Conservation (phyloP, 2,888 invertebrate species). For the Sesamia inferens region DNA sequence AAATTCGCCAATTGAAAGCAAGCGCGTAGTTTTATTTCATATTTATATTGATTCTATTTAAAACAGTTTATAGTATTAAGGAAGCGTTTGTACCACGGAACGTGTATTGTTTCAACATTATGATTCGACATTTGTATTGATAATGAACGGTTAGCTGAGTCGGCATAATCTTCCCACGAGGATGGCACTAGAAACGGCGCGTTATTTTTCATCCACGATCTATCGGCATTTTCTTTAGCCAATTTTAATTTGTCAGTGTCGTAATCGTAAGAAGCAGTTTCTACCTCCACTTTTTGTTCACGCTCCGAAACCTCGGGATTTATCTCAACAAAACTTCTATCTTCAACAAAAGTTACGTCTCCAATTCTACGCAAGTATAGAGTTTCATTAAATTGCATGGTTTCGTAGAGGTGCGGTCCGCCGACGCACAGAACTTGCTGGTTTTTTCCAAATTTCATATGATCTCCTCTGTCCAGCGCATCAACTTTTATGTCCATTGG, state of each 20-base stretch:
- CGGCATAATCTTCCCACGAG: conserved; percentile 72
- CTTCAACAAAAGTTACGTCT: conserved; percentile 36
- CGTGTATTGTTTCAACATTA: conserved; percentile 63
- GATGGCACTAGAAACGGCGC: conserved; percentile 72
- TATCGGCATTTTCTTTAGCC: conserved; percentile 31
- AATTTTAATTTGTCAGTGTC: conserved; percentile 36
- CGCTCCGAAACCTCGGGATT: conserved; percentile 71
- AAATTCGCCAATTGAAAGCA: conserved; percentile 85
- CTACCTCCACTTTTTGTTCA: conserved; percentile 57
- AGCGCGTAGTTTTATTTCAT: conserved; percentile 76
- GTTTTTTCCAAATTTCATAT: conserved; percentile 36
- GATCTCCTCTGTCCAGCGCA: conserved; percentile 52
- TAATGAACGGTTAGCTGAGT: conserved; percentile 69
- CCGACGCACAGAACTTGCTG: conserved; percentile 46
- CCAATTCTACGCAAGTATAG: not conserved
- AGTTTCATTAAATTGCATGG: not conserved
- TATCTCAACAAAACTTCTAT: conserved; percentile 70
- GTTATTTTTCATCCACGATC: conserved; percentile 69
- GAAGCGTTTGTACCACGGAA: conserved; percentile 75
- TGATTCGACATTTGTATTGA: conserved; percentile 74
- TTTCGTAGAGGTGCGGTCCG: conserved; percentile 17
- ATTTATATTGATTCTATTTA: conserved; percentile 68
- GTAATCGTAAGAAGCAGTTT: conserved; percentile 58
- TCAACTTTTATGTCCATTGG: conserved; percentile 1
- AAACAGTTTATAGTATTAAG: conserved; percentile 77